Conservation (phyloP, 2,797 vertebrate genomes). For the Synanceia verrucosa region DNA sequence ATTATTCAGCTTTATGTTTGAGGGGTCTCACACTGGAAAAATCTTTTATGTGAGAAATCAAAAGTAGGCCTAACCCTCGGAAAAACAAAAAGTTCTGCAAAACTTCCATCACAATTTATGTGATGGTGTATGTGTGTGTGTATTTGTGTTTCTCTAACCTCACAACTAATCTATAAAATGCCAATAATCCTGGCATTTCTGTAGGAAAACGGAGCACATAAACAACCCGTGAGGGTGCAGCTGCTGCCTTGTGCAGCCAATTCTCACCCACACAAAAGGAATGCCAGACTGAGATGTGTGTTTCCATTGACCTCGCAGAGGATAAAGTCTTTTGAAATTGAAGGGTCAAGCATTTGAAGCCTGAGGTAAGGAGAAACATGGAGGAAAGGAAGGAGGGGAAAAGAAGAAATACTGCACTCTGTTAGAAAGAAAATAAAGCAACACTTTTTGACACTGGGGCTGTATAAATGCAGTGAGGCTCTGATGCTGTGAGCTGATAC, state of each 20-base stretch:
- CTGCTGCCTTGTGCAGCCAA: conserved; percentile 39
- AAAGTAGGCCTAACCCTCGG: conserved; percentile 5
- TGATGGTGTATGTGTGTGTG: not conserved
- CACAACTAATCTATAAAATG: conserved; percentile 39
- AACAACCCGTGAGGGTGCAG: conserved; percentile 25
- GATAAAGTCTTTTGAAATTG: conserved; percentile 68
- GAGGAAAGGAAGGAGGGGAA: not conserved
- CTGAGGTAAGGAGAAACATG: conserved; percentile 6
- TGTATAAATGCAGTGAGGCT: conserved; percentile 1
- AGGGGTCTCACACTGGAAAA: conserved; percentile 24
- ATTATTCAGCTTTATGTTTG: conserved; percentile 26
- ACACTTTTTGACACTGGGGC: conserved; percentile 14
- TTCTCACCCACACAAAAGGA: conserved; percentile 60
- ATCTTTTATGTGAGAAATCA: conserved; percentile 31
- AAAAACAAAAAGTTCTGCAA: conserved; percentile 9
- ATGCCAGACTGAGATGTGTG: conserved; percentile 51
- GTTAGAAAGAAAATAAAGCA: conserved; percentile 34
- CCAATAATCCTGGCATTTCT: conserved; percentile 46
- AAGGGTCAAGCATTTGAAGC: conserved; percentile 16
- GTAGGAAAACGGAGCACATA: conserved; percentile 30
- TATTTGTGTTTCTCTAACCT: conserved; percentile 23
- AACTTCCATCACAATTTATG: conserved; percentile 21
- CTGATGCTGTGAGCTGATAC: conserved; percentile 26
- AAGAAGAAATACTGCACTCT: conserved; percentile 31
- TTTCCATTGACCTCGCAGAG: conserved; percentile 58